Evolutionary conservation across 2,797 vertebrate species (phyloP), one percentile per base, ranked within the genome.

Genomic region (Selene dorsalis): DNA sequence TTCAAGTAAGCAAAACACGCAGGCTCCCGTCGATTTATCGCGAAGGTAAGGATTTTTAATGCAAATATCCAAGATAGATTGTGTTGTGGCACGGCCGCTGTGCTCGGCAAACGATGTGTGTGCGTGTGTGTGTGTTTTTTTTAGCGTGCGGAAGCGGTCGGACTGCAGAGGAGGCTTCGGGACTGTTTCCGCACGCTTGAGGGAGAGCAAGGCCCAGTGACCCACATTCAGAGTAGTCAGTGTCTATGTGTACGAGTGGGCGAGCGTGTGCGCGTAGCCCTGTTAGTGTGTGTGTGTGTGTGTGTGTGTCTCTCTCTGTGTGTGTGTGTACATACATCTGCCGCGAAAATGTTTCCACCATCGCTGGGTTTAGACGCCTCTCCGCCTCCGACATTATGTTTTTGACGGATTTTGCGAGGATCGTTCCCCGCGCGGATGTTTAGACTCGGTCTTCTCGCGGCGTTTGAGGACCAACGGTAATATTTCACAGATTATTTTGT

Each of bases 201-300:
- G 92, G 90, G 88, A 91, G 91, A 92, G 93, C 89, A 92, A 95
- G 94, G 95, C 95, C 95, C 92, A 93, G 91, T 95, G 95, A 95
- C 94, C 94, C 94, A 95, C 94, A 95, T 95, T 95, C 90, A 50
- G 84, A 89, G 90, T 91, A 68, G 90, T 84, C 87, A 75, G 87
- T 91, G 88, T 90, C 53, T 89, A 68, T 91, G 89, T 87, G 90
- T 85, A 41, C 48, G 88, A 30, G 52, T 74, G 75, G 80, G 91
- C 82, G 88, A 73, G 91, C 84, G 91, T 72, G 90, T 72, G 90
- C 75, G 77, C 76, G 77, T 35, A 32, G 32, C 82, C 57, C 59
- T 32, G 61, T 61, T 73, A 45, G 43, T 69, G 80, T 69, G 74
- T 62, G 62, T 48, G 41, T 43, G 66, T 75, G 77, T 79, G 60